Conservation (phyloP, 2,888 invertebrate species). For the Drosophila aldrichi region DNA sequence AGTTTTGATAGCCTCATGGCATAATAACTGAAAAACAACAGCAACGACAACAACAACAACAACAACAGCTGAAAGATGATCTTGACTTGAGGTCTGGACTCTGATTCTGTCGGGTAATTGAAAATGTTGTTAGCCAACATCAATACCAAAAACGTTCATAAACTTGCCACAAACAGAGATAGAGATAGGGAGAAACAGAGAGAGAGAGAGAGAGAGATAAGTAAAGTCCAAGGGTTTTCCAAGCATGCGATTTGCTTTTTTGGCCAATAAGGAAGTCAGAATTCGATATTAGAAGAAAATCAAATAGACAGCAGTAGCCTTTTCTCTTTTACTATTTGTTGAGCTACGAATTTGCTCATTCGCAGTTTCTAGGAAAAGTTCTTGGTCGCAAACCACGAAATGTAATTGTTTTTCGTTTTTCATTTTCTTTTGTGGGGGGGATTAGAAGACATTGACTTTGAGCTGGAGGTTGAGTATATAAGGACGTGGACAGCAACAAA, state of each 20-base stretch:
- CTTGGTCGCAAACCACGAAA: conserved; percentile 59
- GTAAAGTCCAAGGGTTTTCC: conserved; percentile 17
- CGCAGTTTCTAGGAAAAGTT: conserved; percentile 46
- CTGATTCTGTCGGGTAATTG: conserved; percentile 61
- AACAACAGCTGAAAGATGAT: conserved; percentile 32
- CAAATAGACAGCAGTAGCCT: conserved; percentile 38
- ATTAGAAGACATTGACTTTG: conserved; percentile 39
- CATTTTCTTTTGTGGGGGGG: conserved; percentile 32
- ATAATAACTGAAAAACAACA: conserved; percentile 68
- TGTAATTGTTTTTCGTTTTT: conserved; percentile 56
- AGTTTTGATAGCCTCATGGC: conserved; percentile 74
- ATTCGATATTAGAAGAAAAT: conserved; percentile 22
- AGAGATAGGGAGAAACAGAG: neutral
- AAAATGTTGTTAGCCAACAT: conserved; percentile 80
- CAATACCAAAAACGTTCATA: conserved; percentile 76
- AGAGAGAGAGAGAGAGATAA: too few relatives aligned
- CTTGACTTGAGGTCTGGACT: conserved; percentile 23
- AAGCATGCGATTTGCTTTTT: conserved; percentile 35
- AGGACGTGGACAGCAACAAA: conserved; percentile 59
- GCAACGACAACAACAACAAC: conserved; percentile 12
- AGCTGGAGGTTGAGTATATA: conserved; percentile 49
- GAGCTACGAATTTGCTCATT: conserved; percentile 41
- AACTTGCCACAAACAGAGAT: conserved; percentile 54
- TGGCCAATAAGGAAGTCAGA: conserved; percentile 71
- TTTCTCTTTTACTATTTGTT: conserved; percentile 34